These are phyloP conservation scores for Gadus chalcogrammus DNA, from an alignment of 2,113 vertebrate species.

Conservation along the genomic window DNA sequence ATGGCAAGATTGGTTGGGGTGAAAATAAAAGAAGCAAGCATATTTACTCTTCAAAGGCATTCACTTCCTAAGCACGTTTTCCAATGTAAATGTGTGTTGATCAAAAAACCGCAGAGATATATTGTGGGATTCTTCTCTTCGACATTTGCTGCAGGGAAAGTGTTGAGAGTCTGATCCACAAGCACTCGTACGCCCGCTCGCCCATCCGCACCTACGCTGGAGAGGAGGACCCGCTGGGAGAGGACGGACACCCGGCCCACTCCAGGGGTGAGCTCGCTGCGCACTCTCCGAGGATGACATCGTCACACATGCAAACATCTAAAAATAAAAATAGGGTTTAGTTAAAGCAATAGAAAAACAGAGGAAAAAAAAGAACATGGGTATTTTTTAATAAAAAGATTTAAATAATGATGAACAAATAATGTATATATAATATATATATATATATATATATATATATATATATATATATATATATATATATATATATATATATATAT, in stretches of 20 bases:
- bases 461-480: too few species aligned
- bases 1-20: background rate
- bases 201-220: constrained; percentile 93
- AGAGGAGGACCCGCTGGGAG: constrained; percentile 86
- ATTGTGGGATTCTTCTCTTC: constrained; percentile 63
- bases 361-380: too few species aligned
- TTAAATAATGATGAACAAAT: too few species aligned
- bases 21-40: background rate
- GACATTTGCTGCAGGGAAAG: constrained; percentile 85
- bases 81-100: background rate
- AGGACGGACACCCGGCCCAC: constrained; percentile 85
- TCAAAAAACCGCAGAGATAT: constrained; percentile 62
- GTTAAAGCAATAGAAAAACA: background rate
- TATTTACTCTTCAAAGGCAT: background rate
- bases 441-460: too few species aligned
- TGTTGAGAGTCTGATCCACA: constrained; percentile 97
- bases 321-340: too few species aligned
- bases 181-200: constrained; percentile 97
- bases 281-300: background rate
- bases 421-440: too few species aligned
- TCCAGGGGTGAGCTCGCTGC: constrained; percentile 76
- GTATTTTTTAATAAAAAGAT: too few species aligned
- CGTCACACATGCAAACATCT: background rate
- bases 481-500: too few species aligned
- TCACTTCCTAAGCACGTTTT: background rate